Conservation (phyloP, 2,888 invertebrate species). For the Chorisops tibialis region DNA sequence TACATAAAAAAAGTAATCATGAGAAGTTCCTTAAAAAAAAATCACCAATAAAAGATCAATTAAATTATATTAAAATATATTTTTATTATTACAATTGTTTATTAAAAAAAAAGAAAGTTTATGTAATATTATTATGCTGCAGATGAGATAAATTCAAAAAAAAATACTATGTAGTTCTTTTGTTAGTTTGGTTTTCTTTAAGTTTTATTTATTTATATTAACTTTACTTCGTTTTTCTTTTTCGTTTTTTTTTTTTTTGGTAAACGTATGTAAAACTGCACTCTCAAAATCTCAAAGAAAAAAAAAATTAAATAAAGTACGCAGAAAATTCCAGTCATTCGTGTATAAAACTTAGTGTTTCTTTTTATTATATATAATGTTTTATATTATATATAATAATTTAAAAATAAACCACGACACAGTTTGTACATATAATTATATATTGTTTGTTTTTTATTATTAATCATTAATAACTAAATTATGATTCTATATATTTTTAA, state of each 20-base stretch:
- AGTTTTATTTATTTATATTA: background rate
- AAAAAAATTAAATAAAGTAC: slow-evolving; percentile 2
- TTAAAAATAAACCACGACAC: slow-evolving; percentile 33
- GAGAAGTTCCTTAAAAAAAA: background rate
- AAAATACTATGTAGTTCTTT: slow-evolving; percentile 11
- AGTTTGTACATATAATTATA: slow-evolving; percentile 30
- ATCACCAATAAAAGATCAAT: slow-evolving; percentile 17
- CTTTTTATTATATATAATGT: slow-evolving; percentile 14
- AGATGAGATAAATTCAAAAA: slow-evolving; percentile 24
- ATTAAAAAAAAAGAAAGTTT: slow-evolving; percentile 5
- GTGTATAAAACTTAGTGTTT: background rate
- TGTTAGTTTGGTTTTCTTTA: slow-evolving; percentile 4
- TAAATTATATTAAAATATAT: slow-evolving; percentile 2
- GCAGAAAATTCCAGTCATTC: slow-evolving; percentile 14
- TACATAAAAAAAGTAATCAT: too few species aligned
- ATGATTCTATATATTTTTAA: slow-evolving; percentile 6
- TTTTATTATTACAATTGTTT: background rate
- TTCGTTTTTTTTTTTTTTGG: background rate
- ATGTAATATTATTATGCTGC: slow-evolving; percentile 5
- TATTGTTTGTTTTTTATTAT: slow-evolving; percentile 27
- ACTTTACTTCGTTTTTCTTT: background rate
- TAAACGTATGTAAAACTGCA: slow-evolving; percentile 6
- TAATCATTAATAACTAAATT: slow-evolving; percentile 17
- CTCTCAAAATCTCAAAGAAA: slow-evolving; percentile 1
- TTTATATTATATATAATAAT: slow-evolving; percentile 16